Evolutionary conservation across 2,797 vertebrate genomes (phyloP), one percentile per base, ranked within the genome.

Genomic region (Merluccius polli): DNA sequence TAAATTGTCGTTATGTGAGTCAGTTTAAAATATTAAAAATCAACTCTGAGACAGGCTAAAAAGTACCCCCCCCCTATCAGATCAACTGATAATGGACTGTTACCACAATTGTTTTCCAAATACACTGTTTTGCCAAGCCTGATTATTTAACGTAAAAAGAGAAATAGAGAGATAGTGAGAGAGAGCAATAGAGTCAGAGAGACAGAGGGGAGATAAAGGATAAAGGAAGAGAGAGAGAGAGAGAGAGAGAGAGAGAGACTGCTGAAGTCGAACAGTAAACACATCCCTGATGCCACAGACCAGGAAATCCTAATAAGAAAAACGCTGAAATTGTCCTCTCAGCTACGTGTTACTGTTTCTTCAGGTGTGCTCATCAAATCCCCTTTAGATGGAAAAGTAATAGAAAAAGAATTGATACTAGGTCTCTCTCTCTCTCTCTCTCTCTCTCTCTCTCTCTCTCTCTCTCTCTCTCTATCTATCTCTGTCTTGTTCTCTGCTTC

Each of bases 211-310:
- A 36, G 70, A 33, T 18, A 36, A n/a, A 68, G 21, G 32, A 21
- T 10, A 29, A 12, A 13, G 12, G n/a, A 67, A 77, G 73, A 72
- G 52, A 81, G 75, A 74, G n/a, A 65, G 75, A 77, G 72, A 73
- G 72, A 44, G 75, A 73, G 71, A 38, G 36, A 38, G 36, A 38
- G 36, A 59, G 52, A 59, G 67, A 73, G 70, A 77, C 29, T 13
- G 52, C 27, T 72, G 35, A 52, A 81, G 80, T 83, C 80, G 73
- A 79, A 76, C 75, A 75, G 78, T 77, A 78, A 81, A 83, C 78
- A 82, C 65, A 79, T 80, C 75, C 82, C 77, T 71, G 81, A 59
- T 83, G 79, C 44, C 78, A 77, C 52, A 67, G 48, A 74, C 65
- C 24, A 70, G 70, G 33, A 69, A 76, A 68, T 74, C 79, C 71